Conservation (phyloP, 2,113 vertebrate genomes). For the Corythoichthys haematopterus region DNA sequence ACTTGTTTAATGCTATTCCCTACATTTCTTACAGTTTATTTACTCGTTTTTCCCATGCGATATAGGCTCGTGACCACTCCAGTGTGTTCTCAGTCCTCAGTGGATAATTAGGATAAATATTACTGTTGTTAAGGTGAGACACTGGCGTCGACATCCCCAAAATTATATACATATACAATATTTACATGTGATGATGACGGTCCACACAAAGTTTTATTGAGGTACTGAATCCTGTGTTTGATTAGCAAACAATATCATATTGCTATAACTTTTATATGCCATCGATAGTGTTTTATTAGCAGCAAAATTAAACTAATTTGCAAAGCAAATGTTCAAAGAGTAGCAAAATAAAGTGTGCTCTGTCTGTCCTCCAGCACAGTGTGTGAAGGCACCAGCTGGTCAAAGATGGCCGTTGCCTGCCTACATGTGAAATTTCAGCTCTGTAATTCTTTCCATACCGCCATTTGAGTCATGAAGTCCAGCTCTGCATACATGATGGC, state of each 20-base stretch:
- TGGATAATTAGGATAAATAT: background rate
- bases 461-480: conserved; percentile 43
- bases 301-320: background rate
- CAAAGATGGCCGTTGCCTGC: conserved; percentile 39
- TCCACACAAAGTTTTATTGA: background rate
- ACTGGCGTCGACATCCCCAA: background rate
- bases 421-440: conserved; percentile 54
- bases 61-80: too few relatives aligned
- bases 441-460: conserved; percentile 45
- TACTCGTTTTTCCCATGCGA: too few relatives aligned
- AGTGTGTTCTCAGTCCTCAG: too few relatives aligned
- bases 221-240: background rate
- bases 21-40: too few relatives aligned
- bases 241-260: background rate
- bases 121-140: background rate
- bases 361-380: conserved; percentile 5
- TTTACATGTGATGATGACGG: background rate
- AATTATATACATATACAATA: background rate
- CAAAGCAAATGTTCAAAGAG: background rate
- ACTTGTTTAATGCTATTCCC: too few relatives aligned
- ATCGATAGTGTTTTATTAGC: conserved; percentile 1
- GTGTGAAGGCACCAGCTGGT: conserved; percentile 25
- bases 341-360: background rate
- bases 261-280: conserved; percentile 2
- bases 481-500: conserved; percentile 32